Evolutionary conservation across 2,113 vertebrate species (phyloP), one percentile per base, ranked within the genome.

Genomic region (Perca schrenkii): DNA sequence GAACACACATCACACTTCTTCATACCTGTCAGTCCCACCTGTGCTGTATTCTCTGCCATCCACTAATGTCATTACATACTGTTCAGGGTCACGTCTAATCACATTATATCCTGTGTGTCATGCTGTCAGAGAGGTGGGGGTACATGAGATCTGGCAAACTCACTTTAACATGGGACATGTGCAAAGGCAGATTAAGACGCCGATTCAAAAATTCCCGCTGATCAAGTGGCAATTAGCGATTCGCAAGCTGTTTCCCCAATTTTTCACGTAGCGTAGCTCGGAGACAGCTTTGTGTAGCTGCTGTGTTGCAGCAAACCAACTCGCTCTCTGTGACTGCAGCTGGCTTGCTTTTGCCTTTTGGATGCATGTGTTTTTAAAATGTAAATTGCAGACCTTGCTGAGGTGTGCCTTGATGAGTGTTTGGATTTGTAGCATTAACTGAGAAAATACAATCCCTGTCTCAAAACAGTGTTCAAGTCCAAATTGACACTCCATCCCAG

Each of bases 181-280:
- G 72, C 13, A 22, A 65, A 75, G 52, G 66, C 69, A 72, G 80
- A 87, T 77, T 60, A 57, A 65, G 21, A n/a, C 57, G 16, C 34
- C 0, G 16, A 68, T 65, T 78, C 53, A 57, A 79, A 80, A 56
- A 58, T 43, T 46, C 82, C 80, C 8, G 50, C 86, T 87, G 87
- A 85, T 87, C 57, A 64, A 72, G 68, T 56, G 31, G 69, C 62
- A 85, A 82, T 87, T 76, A 83, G 74, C 43, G 34, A 79, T 69
- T 81, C 75, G 65, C 85, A 81, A 89, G 82, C 84, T 81, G 84
- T 75, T 88, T 73, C 56, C 10, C 14, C 43, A 52, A 70, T 83
- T 85, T 74, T 67, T 83, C 74, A 71, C 16, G 1, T 47, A 58
- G 52, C 2, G 0, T 19, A 43, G 80, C 74, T 78, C 7, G 25